Conservation (phyloP, 2,888 invertebrate genomes). For the Taphrorychus bicolor region DNA sequence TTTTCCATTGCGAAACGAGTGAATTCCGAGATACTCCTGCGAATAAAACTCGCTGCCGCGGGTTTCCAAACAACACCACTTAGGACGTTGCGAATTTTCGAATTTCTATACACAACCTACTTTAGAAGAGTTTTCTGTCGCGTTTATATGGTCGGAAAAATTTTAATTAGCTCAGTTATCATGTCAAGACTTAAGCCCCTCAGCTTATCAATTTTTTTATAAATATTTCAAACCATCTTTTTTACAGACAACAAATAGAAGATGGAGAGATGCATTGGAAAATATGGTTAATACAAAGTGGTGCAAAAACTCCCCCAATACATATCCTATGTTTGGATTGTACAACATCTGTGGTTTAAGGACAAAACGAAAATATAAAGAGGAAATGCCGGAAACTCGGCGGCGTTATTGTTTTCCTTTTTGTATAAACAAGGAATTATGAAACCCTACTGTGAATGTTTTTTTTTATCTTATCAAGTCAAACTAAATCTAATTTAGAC, state of each 20-base stretch:
- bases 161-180: background rate
- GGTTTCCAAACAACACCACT: slow-evolving; percentile 8
- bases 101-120: background rate
- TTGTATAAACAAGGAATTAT: slow-evolving; percentile 25
- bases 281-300: background rate
- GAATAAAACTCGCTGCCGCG: slow-evolving; percentile 11
- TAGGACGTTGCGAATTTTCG: background rate
- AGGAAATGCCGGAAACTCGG: slow-evolving; percentile 23
- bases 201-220: too few species aligned
- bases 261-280: background rate
- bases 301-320: slow-evolving; percentile 12
- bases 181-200: too few species aligned
- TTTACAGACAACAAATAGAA: too few species aligned
- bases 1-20: background rate
- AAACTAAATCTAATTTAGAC: background rate
- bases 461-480: background rate
- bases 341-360: slow-evolving; percentile 27
- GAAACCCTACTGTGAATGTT: slow-evolving; percentile 13
- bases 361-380: slow-evolving; percentile 29
- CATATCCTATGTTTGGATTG: slow-evolving; percentile 13
- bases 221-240: too few species aligned
- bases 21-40: background rate
- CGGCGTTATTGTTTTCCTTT: slow-evolving; percentile 26
- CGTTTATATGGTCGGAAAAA: background rate
- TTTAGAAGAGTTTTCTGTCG: background rate